Conservation (phyloP, 2,888 invertebrate genomes). For the Lypha dubia region DNA sequence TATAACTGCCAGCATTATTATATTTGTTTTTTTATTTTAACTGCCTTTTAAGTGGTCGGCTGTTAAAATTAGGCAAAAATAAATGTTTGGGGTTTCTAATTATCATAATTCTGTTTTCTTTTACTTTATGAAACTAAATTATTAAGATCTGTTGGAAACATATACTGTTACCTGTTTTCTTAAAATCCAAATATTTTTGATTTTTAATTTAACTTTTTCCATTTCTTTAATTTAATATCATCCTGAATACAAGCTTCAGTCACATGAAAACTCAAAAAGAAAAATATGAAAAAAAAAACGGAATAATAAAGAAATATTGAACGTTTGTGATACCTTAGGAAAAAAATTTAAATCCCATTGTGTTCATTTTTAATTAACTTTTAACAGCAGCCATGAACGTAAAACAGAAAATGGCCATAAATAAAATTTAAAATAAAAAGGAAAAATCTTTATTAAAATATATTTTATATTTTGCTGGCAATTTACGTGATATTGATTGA, state of each 20-base stretch:
- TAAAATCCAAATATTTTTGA: no score
- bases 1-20: no score
- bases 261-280: no score
- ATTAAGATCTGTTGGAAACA: not conserved
- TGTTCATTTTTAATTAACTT: conserved; percentile 54
- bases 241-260: conserved; percentile 3
- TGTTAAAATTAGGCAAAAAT: no score
- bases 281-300: not conserved
- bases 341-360: conserved; percentile 42
- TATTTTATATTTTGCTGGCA: conserved; percentile 21
- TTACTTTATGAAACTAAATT: no score
- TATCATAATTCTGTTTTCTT: no score
- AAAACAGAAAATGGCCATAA: not conserved
- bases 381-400: conserved; percentile 23
- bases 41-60: no score
- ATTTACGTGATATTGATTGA: conserved; percentile 19
- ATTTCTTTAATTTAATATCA: conserved; percentile 1
- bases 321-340: conserved; percentile 25
- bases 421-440: no score
- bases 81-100: not conserved
- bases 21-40: no score
- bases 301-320: conserved; percentile 2
- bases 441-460: conserved; percentile 27
- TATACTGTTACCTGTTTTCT: no score
- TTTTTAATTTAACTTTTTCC: no score